A percentile compares a stretch with the other conserved stretches of the same genome.
phyloP scores from a whole-genome alignment of 35 echinoderm and acorn worm genomes.

The Stichopus chloronotus region DNA sequence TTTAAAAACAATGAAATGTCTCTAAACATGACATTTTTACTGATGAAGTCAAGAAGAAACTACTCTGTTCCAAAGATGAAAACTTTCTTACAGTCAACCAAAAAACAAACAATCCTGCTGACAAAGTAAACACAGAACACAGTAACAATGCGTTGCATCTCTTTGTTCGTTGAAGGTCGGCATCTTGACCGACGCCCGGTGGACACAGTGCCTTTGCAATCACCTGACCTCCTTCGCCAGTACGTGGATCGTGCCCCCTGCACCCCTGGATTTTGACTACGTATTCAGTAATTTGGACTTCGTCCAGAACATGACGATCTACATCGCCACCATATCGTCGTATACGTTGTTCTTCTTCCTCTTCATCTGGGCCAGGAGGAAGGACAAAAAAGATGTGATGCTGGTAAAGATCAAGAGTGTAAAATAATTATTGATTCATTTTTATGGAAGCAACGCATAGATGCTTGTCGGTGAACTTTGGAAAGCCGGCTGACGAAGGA shows the following conservation, averaged over 20 bases:
- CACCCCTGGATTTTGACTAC: slow-evolving; percentile 86
- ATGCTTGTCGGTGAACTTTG: neutral
- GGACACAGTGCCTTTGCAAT: slow-evolving; percentile 72
- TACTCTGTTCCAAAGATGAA: too few relatives aligned
- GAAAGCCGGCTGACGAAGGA: too few relatives aligned
- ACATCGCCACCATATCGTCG: slow-evolving; percentile 64
- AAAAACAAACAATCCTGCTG: too few relatives aligned
- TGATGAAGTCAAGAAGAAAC: too few relatives aligned
- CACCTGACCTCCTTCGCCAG: slow-evolving; percentile 92
- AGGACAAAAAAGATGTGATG: slow-evolving; percentile 85
- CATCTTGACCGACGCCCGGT: neutral
- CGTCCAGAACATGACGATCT: slow-evolving; percentile 78
- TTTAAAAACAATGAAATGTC: too few relatives aligned
- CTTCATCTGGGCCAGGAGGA: slow-evolving; percentile 72
- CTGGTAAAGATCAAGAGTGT: slow-evolving; percentile 53
- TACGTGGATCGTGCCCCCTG: slow-evolving; percentile 88
- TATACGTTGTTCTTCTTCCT: slow-evolving; percentile 85
- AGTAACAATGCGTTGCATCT: neutral
- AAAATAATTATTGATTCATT: too few relatives aligned
- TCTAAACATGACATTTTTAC: too few relatives aligned
- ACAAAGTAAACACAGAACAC: neutral
- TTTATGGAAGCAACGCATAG: neutral
- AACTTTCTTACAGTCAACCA: too few relatives aligned
- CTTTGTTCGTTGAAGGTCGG: slow-evolving; percentile 23
- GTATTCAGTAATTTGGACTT: slow-evolving; percentile 75